These are phyloP conservation scores for Lamellibrachia columna DNA, from an alignment of 2,888 invertebrate species.

Conservation along the genomic window DNA sequence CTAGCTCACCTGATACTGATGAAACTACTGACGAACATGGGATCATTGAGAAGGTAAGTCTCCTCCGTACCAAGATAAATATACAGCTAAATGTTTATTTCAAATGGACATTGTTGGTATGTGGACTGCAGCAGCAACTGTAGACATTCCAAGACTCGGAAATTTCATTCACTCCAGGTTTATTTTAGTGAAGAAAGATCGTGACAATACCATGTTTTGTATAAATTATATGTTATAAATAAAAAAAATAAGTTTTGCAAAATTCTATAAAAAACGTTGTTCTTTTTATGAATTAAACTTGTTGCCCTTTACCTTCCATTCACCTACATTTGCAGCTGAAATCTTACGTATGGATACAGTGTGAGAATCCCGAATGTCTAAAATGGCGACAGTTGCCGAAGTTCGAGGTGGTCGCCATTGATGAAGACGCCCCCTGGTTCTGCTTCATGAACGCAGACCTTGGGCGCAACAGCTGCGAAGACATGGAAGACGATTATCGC, in stretches of 20 bases:
- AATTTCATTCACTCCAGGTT: too few species aligned
- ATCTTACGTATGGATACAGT: slow-evolving; percentile 54
- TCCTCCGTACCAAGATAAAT: background rate
- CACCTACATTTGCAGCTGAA: background rate
- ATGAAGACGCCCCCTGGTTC: slow-evolving; percentile 50
- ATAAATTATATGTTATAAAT: too few species aligned
- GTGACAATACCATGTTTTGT: too few species aligned
- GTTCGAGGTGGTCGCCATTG: slow-evolving; percentile 37
- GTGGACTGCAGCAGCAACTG: background rate
- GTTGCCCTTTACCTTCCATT: background rate
- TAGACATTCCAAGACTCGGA: too few species aligned
- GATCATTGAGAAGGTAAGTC: background rate
- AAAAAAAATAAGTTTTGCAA: too few species aligned
- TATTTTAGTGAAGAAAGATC: too few species aligned
- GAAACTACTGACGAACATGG: background rate
- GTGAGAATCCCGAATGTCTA: slow-evolving; percentile 56
- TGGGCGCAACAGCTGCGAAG: slow-evolving; percentile 47
- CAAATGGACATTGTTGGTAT: background rate
- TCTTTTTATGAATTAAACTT: too few species aligned
- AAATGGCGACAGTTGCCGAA: slow-evolving; percentile 55
- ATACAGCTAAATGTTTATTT: background rate
- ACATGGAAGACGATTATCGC: slow-evolving; percentile 45
- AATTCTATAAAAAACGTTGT: too few species aligned
- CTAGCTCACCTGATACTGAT: background rate
- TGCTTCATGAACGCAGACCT: slow-evolving; percentile 54